These are phyloP conservation scores for Drosophila austrosaltans DNA, from an alignment of 2,888 invertebrate species.

Conservation along the genomic window DNA sequence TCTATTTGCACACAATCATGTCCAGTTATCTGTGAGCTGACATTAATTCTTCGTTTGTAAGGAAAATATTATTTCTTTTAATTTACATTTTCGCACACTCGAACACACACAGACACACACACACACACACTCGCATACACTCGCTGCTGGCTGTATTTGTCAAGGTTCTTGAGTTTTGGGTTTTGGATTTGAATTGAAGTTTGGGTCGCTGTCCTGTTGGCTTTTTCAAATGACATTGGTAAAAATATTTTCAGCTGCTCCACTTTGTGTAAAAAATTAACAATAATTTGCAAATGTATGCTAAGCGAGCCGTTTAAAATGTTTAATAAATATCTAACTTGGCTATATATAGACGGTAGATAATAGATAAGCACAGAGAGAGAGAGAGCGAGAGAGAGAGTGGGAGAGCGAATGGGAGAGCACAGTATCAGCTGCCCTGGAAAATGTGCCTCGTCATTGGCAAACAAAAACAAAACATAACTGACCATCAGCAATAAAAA, in stretches of 20 bases:
- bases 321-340: constrained; percentile 25
- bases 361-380: neutral
- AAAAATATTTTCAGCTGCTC: neutral
- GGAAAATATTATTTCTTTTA: constrained; percentile 64
- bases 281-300: constrained; percentile 58
- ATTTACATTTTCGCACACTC: constrained; percentile 47
- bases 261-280: constrained; percentile 55
- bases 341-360: neutral
- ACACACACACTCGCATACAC: neutral
- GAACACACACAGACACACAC: neutral
- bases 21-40: constrained; percentile 45
- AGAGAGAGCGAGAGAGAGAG: constrained; percentile 3
- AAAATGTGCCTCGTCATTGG: constrained; percentile 64
- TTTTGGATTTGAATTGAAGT: constrained; percentile 3
- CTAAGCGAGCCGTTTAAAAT: constrained; percentile 39
- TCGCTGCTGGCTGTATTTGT: constrained; percentile 26
- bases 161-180: constrained; percentile 58
- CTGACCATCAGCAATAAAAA: constrained; percentile 68
- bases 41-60: constrained; percentile 55
- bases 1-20: neutral
- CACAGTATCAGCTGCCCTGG: constrained; percentile 51
- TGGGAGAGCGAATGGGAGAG: constrained; percentile 8
- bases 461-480: constrained; percentile 73
- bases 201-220: constrained; percentile 16
- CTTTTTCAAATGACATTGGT: constrained; percentile 25